Evolutionary conservation across 2,888 invertebrate species (phyloP), one percentile per base, ranked within the genome.

Genomic region (Pediacus dermestoides): DNA sequence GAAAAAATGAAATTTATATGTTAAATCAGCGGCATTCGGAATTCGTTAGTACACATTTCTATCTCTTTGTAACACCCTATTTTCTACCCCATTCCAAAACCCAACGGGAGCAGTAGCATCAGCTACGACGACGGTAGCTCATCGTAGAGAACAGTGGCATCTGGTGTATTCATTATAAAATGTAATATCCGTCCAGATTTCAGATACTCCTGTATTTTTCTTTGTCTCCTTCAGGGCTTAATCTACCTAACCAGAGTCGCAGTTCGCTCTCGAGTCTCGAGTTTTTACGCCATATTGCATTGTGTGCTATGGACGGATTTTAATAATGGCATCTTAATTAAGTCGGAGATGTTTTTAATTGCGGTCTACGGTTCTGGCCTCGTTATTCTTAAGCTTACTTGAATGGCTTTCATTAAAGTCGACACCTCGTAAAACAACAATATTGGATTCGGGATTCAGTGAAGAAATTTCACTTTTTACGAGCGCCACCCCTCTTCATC

Each of bases 271-370:
- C 16, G 13, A 18, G 8, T 16, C 39, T 42, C 30, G 31, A 40
- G 34, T 47, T 47, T 43, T 53, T 46, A 44, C 49, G 55, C 54
- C 60, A 63, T 60, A 62, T 57, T 61, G 61, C 21, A 18, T 18
- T n/a, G n/a, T n/a, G n/a, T n/a, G n/a, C n/a, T 59, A 45, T 53
- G 54, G 53, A 52, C 49, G 60, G 64, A 63, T 67, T 66, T 66
- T 67, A 67, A 68, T 67, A 68, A 68, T 64, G 61, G 66, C 63
- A 60, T 63, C 67, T 67, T 68, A 67, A 68, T 68, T 68, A 68
- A 68, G 67, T 67, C 60, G 57, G 63, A 66, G 68, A 64, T 66
- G 67, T 63, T 66, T 67, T 68, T 68, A 68, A 67, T 68, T 68
- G 68, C 64, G 63, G 62, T 58, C 57, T 58, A 56, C 58, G 58